Conservation (phyloP, 2,797 vertebrate species). For the Emydoidea blandingii region DNA sequence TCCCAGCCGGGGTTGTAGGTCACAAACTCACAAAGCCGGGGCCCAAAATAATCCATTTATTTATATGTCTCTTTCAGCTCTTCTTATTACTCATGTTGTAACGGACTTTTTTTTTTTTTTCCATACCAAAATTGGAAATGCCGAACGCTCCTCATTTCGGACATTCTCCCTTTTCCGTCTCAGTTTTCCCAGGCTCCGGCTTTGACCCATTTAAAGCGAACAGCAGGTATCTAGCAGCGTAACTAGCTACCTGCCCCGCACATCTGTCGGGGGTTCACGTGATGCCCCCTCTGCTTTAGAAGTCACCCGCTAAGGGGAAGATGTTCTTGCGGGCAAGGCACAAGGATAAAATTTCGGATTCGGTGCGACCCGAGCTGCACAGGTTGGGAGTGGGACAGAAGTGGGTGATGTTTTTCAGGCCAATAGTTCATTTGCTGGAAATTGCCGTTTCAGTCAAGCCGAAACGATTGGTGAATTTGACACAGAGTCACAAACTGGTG, state of each 20-base stretch:
- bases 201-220: not conserved
- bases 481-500: not conserved
- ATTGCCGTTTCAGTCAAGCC: not conserved
- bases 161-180: not conserved
- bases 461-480: no score
- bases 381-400: not conserved
- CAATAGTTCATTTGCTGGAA: not conserved
- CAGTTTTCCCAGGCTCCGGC: not conserved
- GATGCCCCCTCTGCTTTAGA: not conserved
- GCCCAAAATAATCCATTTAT: conserved; percentile 30
- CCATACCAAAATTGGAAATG: conserved; percentile 45
- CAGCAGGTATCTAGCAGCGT: not conserved
- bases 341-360: not conserved
- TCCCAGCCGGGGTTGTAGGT: not conserved
- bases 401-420: not conserved
- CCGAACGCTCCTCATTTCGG: not conserved
- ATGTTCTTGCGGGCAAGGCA: no score
- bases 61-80: conserved; percentile 4
- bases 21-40: not conserved
- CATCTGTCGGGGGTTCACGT: not conserved
- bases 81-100: not conserved
- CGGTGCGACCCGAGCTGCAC: not conserved
- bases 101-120: not conserved
- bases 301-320: not conserved
- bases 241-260: not conserved